Conservation (phyloP, 2,113 vertebrate genomes). For the Hypanus sabinus region DNA sequence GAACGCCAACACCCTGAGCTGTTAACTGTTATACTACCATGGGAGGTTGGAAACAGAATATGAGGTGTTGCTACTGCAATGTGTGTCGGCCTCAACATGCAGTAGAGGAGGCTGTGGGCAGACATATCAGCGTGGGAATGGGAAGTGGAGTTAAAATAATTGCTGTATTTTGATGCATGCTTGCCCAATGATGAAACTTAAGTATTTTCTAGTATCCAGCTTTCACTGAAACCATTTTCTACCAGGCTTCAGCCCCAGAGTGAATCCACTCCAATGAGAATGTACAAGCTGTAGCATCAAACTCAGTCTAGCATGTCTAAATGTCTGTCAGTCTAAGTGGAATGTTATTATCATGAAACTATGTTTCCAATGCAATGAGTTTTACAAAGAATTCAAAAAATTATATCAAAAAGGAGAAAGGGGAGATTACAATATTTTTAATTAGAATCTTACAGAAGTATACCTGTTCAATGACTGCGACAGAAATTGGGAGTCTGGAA, state of each 20-base stretch:
- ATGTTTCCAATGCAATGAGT: background rate
- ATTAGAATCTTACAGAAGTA: background rate
- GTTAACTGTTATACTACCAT: too few relatives aligned
- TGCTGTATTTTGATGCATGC: background rate
- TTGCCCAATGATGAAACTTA: background rate
- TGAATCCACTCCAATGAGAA: background rate
- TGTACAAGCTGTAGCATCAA: background rate
- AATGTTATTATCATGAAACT: background rate
- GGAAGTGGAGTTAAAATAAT: too few relatives aligned
- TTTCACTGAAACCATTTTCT: background rate
- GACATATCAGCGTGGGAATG: too few relatives aligned
- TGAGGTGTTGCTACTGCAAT: too few relatives aligned
- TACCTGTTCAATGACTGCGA: background rate
- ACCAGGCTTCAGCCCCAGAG: background rate
- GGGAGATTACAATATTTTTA: background rate
- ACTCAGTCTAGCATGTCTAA: background rate
- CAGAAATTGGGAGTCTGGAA: background rate
- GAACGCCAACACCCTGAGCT: too few relatives aligned
- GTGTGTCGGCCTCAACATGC: too few relatives aligned
- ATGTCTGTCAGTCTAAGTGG: background rate
- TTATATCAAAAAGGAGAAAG: background rate
- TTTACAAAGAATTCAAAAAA: background rate
- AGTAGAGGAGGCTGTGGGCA: too few relatives aligned
- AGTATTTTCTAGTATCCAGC: background rate
- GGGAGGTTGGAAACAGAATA: too few relatives aligned